These are phyloP conservation scores for Morone chrysops DNA, from an alignment of 2,113 vertebrate genomes.

Conservation along the genomic window DNA sequence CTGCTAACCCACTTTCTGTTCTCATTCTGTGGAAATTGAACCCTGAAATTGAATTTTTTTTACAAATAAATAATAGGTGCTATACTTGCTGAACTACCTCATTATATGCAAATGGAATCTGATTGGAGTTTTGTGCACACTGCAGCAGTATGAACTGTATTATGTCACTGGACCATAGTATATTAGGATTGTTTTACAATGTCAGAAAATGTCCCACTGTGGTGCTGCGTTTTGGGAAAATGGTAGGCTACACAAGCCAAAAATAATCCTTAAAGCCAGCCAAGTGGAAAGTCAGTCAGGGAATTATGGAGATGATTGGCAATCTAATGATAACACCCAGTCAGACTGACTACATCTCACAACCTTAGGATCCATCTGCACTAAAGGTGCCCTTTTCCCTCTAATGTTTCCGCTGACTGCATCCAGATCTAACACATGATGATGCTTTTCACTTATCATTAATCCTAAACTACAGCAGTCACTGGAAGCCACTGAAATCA, in stretches of 20 bases:
- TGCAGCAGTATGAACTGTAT: constrained; percentile 20
- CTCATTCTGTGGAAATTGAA: constrained; percentile 33
- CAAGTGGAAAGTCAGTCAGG: constrained; percentile 60
- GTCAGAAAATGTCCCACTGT: constrained; percentile 48
- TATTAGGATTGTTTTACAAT: constrained; percentile 35
- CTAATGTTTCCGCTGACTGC: constrained; percentile 10
- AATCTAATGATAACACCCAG: constrained; percentile 61
- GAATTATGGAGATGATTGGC: constrained; percentile 63
- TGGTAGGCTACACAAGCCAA: constrained; percentile 39
- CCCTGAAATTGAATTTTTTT: constrained; percentile 13
- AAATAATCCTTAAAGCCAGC: constrained; percentile 50
- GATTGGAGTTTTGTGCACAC: constrained; percentile 15
- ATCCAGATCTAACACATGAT: constrained; percentile 19
- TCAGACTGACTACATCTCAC: constrained; percentile 37
- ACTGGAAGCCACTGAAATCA: constrained; percentile 3
- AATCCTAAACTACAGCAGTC: constrained; percentile 23
- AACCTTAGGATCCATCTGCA: constrained; percentile 30
- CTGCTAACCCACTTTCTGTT: constrained; percentile 52
- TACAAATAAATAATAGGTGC: constrained; percentile 15
- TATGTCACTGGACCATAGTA: constrained; percentile 34
- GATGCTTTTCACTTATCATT: constrained; percentile 15
- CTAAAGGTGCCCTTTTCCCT: constrained; percentile 12
- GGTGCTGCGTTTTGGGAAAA: constrained; percentile 48
- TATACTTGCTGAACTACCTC: constrained; percentile 15
- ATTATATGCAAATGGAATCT: background rate